Percentiles rank a stretch among this genome's conserved stretches.
These are phyloP conservation scores for Tenthredo notha DNA, from an alignment of 2,888 invertebrate species.

Conservation along the genomic window DNA sequence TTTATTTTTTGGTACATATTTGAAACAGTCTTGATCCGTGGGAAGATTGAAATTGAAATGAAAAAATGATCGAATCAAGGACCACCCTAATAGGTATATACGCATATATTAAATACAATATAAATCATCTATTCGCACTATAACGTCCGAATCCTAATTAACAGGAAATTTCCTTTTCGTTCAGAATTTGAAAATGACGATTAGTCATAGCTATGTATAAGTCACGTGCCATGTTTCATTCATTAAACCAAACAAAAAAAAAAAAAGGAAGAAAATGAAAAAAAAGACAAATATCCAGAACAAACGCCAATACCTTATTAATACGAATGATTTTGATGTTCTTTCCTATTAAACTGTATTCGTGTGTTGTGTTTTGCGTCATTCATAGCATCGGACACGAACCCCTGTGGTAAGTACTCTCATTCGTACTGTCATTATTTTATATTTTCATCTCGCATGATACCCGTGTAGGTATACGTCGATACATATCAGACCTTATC, in stretches of 20 bases:
- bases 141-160: background rate
- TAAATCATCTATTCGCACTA: background rate
- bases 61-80: too few relatives aligned
- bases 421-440: conserved; percentile 61
- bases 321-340: conserved; percentile 57
- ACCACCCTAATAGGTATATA: background rate
- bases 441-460: conserved; percentile 32
- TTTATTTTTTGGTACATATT: too few relatives aligned
- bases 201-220: background rate
- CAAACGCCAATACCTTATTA: conserved; percentile 23
- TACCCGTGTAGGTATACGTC: background rate
- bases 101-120: background rate
- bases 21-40: too few relatives aligned
- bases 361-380: conserved; percentile 73
- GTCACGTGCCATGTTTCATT: background rate
- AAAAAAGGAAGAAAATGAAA: background rate
- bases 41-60: too few relatives aligned
- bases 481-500: background rate
- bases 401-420: conserved; percentile 77
- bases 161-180: background rate
- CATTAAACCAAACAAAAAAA: background rate
- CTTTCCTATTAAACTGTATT: conserved; percentile 67
- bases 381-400: conserved; percentile 77
- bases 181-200: background rate
- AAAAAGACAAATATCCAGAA: background rate